phyloP scores from a whole-genome alignment of 2,113 vertebrate species.

The Hipposideros armiger region DNA sequence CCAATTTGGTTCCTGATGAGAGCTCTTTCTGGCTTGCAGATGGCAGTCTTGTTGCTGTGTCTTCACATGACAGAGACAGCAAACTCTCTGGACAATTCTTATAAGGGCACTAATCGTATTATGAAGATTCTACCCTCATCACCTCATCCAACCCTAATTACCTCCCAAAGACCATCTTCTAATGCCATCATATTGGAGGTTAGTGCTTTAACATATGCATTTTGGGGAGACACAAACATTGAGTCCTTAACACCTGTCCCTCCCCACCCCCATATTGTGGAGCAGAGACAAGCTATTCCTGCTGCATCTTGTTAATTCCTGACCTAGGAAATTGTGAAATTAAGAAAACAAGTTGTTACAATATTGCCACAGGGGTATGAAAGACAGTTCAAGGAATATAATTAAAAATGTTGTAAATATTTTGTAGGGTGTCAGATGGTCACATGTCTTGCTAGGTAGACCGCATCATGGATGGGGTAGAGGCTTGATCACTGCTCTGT shows the following conservation, averaged over 20 bases:
- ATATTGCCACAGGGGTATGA: too few species aligned
- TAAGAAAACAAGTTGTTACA: neutral
- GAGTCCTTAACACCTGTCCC: neutral
- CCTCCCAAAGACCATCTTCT: neutral
- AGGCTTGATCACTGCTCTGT: too few species aligned
- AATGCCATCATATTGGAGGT: neutral
- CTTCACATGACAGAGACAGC: neutral
- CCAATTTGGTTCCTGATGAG: neutral
- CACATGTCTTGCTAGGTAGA: too few species aligned
- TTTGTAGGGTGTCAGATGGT: too few species aligned
- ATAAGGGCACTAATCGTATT: neutral
- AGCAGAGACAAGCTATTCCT: neutral
- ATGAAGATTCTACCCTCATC: neutral
- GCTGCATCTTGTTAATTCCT: neutral
- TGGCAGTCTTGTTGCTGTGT: neutral
- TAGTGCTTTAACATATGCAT: neutral
- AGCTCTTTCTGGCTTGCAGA: neutral
- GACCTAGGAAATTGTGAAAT: neutral
- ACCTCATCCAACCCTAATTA: neutral
- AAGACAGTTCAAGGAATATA: too few species aligned
- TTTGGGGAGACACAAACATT: neutral
- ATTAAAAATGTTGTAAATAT: too few species aligned
- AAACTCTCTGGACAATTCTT: neutral
- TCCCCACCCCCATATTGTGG: neutral
- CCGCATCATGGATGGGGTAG: too few species aligned